Evolutionary conservation across 2,113 vertebrate genomes (phyloP).

Genomic region (Saccopteryx leptura): DNA sequence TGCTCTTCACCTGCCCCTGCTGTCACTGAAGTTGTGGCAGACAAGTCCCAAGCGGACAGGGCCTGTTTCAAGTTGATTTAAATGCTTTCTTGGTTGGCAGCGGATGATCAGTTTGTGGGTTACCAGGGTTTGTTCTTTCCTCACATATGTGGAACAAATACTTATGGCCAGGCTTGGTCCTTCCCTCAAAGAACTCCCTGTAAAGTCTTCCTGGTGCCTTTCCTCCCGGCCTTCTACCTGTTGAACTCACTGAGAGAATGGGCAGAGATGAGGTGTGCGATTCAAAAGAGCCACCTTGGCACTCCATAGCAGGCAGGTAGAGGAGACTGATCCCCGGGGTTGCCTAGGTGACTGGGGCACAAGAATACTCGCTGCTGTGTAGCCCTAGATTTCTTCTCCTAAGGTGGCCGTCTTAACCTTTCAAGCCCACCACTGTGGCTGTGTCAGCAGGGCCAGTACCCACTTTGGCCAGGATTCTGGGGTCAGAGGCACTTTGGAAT

Average conservation of each 20-base stretch:
- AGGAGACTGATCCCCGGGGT: not conserved
- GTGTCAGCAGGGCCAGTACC: not conserved
- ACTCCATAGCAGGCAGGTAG: not conserved
- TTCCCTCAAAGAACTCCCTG: not conserved
- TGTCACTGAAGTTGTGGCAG: not conserved
- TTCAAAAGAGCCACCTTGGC: not conserved
- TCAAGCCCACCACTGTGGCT: not conserved
- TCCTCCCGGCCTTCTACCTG: not conserved
- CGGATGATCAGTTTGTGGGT: not conserved
- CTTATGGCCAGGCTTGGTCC: not conserved
- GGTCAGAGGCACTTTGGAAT: not conserved
- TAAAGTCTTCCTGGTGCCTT: not conserved
- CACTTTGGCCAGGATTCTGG: not conserved
- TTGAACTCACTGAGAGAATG: not conserved
- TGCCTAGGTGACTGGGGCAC: not conserved
- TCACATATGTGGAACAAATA: not conserved
- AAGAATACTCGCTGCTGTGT: not conserved
- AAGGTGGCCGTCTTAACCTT: not conserved
- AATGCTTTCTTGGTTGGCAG: not conserved
- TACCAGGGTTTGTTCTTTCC: not conserved
- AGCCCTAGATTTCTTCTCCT: not conserved
- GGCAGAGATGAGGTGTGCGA: not conserved
- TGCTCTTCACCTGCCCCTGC: not conserved
- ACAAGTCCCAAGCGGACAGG: not conserved
- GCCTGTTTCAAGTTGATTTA: constrained; percentile 1